Evolutionary conservation across 1,140 invertebrate genomes (phyloP).

Genomic region (Notospermus geniculatus): DNA sequence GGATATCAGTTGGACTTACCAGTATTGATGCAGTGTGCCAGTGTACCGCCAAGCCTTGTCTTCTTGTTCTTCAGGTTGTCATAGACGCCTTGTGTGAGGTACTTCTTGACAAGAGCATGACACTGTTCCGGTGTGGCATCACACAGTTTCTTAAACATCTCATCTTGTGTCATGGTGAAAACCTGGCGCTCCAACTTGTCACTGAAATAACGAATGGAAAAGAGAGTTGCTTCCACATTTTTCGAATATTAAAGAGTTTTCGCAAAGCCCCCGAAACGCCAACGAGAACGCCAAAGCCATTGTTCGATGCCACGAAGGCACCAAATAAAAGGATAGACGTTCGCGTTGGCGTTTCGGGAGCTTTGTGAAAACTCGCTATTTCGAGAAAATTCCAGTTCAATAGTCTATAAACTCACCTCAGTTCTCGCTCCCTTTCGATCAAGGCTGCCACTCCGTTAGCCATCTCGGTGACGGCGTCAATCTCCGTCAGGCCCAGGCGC

Average conservation of each 20-base stretch:
- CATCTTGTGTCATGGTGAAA: constrained; percentile 8
- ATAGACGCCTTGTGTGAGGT: constrained; percentile 31
- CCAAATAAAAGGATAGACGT: no score
- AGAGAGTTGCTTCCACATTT: background rate
- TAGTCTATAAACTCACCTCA: no score
- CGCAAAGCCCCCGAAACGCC: no score
- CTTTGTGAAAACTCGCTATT: background rate
- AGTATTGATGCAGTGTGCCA: constrained; percentile 42
- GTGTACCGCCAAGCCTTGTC: constrained; percentile 36
- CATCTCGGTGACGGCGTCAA: constrained; percentile 43
- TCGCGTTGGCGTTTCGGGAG: no score
- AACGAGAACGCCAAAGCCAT: no score
- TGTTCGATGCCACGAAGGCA: no score
- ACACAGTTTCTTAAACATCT: constrained; percentile 24
- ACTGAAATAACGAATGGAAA: background rate
- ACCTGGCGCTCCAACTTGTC: background rate
- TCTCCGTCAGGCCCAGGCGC: constrained; percentile 49
- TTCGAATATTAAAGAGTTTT: no score
- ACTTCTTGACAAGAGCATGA: constrained; percentile 4
- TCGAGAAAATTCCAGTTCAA: background rate
- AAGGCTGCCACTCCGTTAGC: constrained; percentile 27
- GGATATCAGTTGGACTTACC: constrained; percentile 23
- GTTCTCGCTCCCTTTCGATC: constrained; percentile 16
- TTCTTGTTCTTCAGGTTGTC: constrained; percentile 34
- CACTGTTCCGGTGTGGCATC: constrained; percentile 14